Conservation (phyloP, 2,113 vertebrate genomes). For the Etheostoma cragini region DNA sequence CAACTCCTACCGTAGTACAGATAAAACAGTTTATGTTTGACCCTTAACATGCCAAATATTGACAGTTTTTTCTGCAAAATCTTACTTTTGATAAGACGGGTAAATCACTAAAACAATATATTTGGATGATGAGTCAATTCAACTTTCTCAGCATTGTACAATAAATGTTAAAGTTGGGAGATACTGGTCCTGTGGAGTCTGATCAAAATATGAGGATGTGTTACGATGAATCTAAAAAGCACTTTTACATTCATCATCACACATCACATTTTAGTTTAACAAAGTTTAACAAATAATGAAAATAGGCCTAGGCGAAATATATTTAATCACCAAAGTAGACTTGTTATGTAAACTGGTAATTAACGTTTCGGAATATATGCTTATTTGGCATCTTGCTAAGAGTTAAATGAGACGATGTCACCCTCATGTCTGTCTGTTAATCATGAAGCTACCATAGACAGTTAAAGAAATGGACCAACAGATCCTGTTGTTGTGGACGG, state of each 20-base stretch:
- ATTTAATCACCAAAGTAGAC: background rate
- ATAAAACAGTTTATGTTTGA: constrained; percentile 54
- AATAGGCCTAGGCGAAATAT: background rate
- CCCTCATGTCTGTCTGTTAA: background rate
- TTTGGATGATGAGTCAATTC: background rate
- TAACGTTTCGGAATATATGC: background rate
- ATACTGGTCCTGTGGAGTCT: background rate
- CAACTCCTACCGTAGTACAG: constrained; percentile 51
- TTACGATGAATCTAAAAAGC: background rate
- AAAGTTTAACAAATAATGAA: background rate
- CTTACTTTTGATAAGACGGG: background rate
- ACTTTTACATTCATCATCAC: too few species aligned
- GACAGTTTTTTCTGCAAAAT: constrained; percentile 7
- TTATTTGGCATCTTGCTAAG: background rate
- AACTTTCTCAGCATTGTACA: background rate
- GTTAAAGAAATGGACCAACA: too few species aligned
- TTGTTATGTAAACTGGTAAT: background rate
- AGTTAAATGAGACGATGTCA: background rate
- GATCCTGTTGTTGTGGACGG: too few species aligned
- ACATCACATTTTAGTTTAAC: too few species aligned
- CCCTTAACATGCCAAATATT: constrained; percentile 53
- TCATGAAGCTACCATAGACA: background rate
- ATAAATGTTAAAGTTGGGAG: background rate
- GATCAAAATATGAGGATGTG: background rate
- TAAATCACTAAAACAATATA: constrained; percentile 9